Percentiles rank a stretch among this genome's conserved stretches.
These are phyloP conservation scores for Halichoeres trimaculatus DNA, from an alignment of 2,113 vertebrate species.

Conservation along the genomic window DNA sequence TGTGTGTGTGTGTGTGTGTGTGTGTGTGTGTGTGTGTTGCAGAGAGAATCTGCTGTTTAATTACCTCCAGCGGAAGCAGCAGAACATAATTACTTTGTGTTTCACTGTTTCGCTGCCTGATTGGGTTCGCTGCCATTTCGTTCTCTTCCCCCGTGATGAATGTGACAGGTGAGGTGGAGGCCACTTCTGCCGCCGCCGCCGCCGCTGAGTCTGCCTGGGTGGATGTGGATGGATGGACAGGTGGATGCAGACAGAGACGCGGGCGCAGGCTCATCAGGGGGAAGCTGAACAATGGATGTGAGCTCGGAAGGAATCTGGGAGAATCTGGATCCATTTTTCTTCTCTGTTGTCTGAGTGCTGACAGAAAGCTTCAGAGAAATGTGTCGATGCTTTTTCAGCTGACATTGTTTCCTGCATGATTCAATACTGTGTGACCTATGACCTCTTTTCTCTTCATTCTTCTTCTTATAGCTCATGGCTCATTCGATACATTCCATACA, in stretches of 20 bases:
- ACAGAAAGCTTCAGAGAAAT: slow-evolving; percentile 20
- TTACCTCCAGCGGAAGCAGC: slow-evolving; percentile 68
- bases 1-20: slow-evolving; percentile 1
- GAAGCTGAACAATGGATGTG: slow-evolving; percentile 2
- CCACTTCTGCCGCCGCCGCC: slow-evolving; percentile 11
- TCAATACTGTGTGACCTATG: background rate
- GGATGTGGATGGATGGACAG: slow-evolving; percentile 17
- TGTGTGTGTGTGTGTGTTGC: slow-evolving; percentile 36
- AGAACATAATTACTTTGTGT: slow-evolving; percentile 74
- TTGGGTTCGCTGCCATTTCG: slow-evolving; percentile 74
- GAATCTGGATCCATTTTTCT: slow-evolving; percentile 23
- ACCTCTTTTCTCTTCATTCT: background rate
- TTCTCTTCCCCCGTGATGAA: slow-evolving; percentile 62
- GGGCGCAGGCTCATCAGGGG: background rate
- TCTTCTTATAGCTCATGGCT: background rate
- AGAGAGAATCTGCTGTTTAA: slow-evolving; percentile 68
- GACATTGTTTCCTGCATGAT: background rate
- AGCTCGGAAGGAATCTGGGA: slow-evolving; percentile 29
- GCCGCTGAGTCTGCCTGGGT: background rate
- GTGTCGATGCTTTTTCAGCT: slow-evolving; percentile 1
- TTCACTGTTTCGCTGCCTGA: slow-evolving; percentile 72
- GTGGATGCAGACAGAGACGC: slow-evolving; percentile 22
- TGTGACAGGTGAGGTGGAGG: slow-evolving; percentile 52
- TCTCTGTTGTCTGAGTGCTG: background rate
- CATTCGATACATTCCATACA: background rate